Base-by-base conservation (phyloP, 2,113 vertebrate species). In the Mesitornis unicolor region DNA sequence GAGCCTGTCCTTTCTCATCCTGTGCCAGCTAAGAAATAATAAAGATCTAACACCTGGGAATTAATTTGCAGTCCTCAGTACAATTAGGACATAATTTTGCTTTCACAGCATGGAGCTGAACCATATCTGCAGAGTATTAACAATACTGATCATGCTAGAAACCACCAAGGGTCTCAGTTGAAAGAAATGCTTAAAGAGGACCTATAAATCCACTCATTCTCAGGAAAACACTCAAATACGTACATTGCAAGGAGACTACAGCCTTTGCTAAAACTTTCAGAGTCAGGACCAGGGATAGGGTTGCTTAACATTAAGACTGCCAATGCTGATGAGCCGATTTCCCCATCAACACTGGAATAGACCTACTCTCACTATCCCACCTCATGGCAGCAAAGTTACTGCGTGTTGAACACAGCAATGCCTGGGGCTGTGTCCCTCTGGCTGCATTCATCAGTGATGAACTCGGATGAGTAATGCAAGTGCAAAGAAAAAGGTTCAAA, bases 391-490 rank as follows among this genome's bases (percentile, higher is more conserved):
- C 33, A 76, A 71, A 94, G 2, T 19, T 82, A 36, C n/a, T 0
- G 0, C 33, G 22, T 1, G 3, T 48, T 11, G 4, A 36, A 61
- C 24, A 35, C 16, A 79, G 0, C 29, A 80, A 4, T 5, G 67
- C 29, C 24, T 43, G n/a, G 12, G 47, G 35, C 35, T 28, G 40
- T 13, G n/a, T 67, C 29, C 13, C n/a, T 42, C 63, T 18, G 29
- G 24, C 9, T 47, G 43, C 5, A 31, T 56, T 43, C 67, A 22
- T 29, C 69, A 43, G 43, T 36, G 16, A 36, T 60, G 21, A 63
- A 28, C 9, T 25, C 53, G 28, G 45, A 38, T 24, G 11, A 81
- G 10, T 31, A 36, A 54, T 43, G 31, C 33, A 24, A 33, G 9
- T 26, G 13, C 7, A 54, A 73, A 91, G n/a, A n/a, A 71, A 82